Evolutionary conservation across 2,797 vertebrate genomes (phyloP).

Genomic region (Acomys russatus): DNA sequence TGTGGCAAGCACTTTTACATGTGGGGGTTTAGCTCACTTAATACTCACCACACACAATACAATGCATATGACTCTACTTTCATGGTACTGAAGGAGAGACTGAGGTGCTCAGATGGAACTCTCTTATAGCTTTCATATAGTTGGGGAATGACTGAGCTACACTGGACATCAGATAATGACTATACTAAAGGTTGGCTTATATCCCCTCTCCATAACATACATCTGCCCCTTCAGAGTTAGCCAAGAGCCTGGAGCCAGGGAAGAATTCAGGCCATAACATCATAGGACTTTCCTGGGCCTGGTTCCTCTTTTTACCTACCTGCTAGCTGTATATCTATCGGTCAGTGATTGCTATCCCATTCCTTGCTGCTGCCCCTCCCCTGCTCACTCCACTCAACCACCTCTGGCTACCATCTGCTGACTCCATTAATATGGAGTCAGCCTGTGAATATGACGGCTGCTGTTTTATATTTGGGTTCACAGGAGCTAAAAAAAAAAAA

Average conservation of each 20-base stretch:
- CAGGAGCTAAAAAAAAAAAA: neutral
- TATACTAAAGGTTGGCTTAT: neutral
- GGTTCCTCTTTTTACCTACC: neutral
- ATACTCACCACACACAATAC: neutral
- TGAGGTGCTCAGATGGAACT: neutral
- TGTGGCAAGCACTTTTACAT: neutral
- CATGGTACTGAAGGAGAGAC: constrained; percentile 1
- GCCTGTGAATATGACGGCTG: too few species aligned
- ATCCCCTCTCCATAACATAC: fast-evolving
- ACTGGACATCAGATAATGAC: neutral
- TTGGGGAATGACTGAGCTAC: neutral
- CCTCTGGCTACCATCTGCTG: neutral
- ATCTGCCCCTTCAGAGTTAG: neutral
- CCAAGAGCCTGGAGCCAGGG: neutral
- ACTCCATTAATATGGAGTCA: neutral
- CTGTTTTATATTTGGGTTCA: neutral
- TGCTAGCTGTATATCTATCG: neutral
- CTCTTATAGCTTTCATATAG: neutral
- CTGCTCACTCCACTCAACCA: neutral
- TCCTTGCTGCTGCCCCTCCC: neutral
- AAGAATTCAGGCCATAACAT: neutral
- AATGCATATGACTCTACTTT: neutral
- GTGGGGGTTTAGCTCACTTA: neutral
- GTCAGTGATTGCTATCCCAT: neutral
- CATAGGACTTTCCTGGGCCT: neutral